Conservation (phyloP, 1,140 invertebrate genomes). For the Bombus soroeensis region DNA sequence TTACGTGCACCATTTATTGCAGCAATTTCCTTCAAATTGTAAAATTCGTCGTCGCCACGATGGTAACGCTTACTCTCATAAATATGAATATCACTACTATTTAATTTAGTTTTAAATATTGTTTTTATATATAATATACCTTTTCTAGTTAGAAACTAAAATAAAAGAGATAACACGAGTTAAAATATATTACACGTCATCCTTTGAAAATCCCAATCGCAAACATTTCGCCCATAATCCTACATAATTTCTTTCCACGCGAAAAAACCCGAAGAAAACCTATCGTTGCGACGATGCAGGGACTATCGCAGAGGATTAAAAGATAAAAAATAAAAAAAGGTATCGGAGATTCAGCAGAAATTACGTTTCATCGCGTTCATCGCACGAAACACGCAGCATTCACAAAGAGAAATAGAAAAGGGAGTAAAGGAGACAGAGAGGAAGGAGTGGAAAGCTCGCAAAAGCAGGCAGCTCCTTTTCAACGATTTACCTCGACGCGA, state of each 20-base stretch:
- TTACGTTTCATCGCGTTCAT: conserved; percentile 6
- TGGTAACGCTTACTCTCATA: too few species aligned
- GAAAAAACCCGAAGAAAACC: neutral
- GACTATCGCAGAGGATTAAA: neutral
- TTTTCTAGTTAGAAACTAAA: too few species aligned
- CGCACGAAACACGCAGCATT: neutral
- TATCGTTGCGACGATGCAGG: neutral
- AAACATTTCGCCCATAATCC: neutral
- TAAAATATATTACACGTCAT: too few species aligned
- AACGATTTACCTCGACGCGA: conserved; percentile 26
- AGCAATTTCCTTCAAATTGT: neutral
- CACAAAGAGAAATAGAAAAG: neutral
- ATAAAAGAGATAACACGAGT: too few species aligned
- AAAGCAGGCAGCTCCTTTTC: conserved; percentile 22
- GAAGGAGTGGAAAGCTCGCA: neutral
- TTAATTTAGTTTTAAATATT: too few species aligned
- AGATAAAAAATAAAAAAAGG: neutral
- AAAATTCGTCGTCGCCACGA: neutral
- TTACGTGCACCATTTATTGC: neutral
- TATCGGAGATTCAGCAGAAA: neutral
- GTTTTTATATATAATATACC: too few species aligned
- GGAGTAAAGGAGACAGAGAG: neutral
- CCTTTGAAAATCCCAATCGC: neutral
- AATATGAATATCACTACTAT: too few species aligned
- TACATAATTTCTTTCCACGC: neutral